Evolutionary conservation across 2,113 vertebrate genomes (phyloP).

Genomic region (Lutjanus erythropterus): DNA sequence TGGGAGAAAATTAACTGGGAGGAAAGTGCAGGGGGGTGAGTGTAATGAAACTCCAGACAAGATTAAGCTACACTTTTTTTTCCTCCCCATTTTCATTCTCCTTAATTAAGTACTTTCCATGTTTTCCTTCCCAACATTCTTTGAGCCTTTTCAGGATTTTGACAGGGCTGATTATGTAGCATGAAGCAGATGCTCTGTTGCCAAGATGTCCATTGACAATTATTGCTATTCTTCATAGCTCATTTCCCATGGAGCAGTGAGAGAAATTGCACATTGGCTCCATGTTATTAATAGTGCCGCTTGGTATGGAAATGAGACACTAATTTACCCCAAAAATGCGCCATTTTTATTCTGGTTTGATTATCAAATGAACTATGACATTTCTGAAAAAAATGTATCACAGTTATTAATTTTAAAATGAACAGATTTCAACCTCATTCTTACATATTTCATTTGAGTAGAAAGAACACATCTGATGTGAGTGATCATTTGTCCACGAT

Average conservation of each 20-base stretch:
- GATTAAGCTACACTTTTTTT: constrained; percentile 62
- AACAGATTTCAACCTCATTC: constrained; percentile 44
- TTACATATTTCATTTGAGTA: constrained; percentile 52
- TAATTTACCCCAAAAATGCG: constrained; percentile 76
- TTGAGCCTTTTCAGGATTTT: constrained; percentile 75
- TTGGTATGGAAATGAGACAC: constrained; percentile 80
- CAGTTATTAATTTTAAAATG: constrained; percentile 51
- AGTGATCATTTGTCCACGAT: constrained; percentile 12
- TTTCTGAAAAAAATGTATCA: constrained; percentile 40
- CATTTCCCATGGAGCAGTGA: constrained; percentile 86
- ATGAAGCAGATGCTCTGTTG: constrained; percentile 93
- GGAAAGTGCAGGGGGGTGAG: constrained; percentile 20
- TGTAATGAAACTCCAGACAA: constrained; percentile 60
- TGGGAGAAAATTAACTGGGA: constrained; percentile 28
- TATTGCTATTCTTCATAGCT: constrained; percentile 90
- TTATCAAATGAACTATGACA: constrained; percentile 72
- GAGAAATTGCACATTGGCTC: constrained; percentile 72
- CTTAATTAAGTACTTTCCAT: constrained; percentile 66
- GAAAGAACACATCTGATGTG: constrained; percentile 25
- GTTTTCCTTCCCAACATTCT: constrained; percentile 66
- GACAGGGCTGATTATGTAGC: constrained; percentile 90
- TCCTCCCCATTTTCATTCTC: constrained; percentile 23
- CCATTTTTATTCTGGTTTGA: constrained; percentile 66
- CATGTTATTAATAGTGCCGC: constrained; percentile 80
- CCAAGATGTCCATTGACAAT: constrained; percentile 92